Conservation (phyloP, 2,113 vertebrate species). For the Platanista minor region DNA sequence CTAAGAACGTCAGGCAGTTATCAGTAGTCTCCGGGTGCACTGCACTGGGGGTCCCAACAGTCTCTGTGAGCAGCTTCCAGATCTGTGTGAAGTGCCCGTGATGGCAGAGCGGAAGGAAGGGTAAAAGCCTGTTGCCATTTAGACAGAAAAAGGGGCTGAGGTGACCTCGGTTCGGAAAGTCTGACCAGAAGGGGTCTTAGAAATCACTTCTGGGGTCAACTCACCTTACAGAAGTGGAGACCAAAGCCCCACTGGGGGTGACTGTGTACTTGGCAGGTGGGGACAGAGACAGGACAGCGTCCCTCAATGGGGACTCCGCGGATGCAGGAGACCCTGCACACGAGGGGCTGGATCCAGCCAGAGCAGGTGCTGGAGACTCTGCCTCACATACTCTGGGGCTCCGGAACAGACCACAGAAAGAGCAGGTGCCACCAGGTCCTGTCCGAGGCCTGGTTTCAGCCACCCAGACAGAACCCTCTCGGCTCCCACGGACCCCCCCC, state of each 20-base stretch:
- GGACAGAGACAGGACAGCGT: not conserved
- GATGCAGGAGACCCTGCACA: not conserved
- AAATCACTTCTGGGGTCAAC: not conserved
- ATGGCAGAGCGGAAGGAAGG: not conserved
- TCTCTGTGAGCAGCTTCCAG: not conserved
- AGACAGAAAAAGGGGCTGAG: not conserved
- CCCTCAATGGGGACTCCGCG: not conserved
- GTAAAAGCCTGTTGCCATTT: not conserved
- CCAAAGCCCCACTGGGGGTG: not conserved
- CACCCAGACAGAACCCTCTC: not conserved
- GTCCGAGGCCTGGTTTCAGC: not conserved
- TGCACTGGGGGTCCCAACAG: not conserved
- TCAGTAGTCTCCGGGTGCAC: not conserved
- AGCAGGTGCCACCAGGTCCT: not conserved
- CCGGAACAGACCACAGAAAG: not conserved
- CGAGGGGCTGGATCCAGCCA: not conserved
- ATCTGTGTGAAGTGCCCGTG: not conserved
- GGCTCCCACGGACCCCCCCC: not conserved
- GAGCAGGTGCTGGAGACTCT: not conserved
- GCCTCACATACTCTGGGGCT: not conserved
- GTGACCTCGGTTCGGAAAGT: not conserved
- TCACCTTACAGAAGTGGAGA: not conserved
- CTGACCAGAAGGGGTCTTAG: not conserved
- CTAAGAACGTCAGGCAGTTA: not conserved
- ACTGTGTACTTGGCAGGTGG: not conserved